Base-by-base conservation (phyloP, 2,888 invertebrate genomes). In the Oeneis ivallda region DNA sequence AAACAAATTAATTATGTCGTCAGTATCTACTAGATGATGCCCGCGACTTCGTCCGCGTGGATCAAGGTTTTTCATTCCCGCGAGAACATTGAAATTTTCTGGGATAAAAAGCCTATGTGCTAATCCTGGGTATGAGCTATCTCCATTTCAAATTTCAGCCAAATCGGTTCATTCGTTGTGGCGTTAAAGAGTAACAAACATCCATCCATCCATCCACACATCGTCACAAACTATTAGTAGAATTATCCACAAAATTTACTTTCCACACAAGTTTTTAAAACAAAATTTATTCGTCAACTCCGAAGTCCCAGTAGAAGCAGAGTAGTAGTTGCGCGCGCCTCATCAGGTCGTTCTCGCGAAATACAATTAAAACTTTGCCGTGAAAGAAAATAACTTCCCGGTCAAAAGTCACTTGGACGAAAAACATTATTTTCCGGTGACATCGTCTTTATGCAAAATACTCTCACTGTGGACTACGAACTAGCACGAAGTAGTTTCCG, bases 291-390 rank as follows among this genome's bases (percentile, higher is more conserved):
- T 13, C 56, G 13, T 13, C 39, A 13, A 19, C 15, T 15, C 9
- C 15, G 34, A 10, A 53, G 56, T 56, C 56, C 41, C 49, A 26
- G 49, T 26, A 50, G 26, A 26, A 50, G 49, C 26, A 13, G 11
- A 26, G 41, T 15, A 54, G 54, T 58, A 43, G 43, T 45, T 58
- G 34, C 45, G 34, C 41, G 17, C 65, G 63, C 68, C 63, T 68
- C 70, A 67, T 68, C 70, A 70, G 65, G 58, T 66, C 63, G 69
- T 68, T 66, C 68, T 64, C 47, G 68, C 65, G 65, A 70, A 70
- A 70, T 70, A 64, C 68, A 70, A 68, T 70, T 70, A 68, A 65
- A 70, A 70, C 64, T 70, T 70, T 58, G 53, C 66, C 66, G 52
- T 61, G 61, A 64, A 66, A 64, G 64, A 58, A 69, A 69, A 63